phyloP scores from a whole-genome alignment of 2,888 invertebrate genomes.

The Ramazzottius varieornatus region DNA sequence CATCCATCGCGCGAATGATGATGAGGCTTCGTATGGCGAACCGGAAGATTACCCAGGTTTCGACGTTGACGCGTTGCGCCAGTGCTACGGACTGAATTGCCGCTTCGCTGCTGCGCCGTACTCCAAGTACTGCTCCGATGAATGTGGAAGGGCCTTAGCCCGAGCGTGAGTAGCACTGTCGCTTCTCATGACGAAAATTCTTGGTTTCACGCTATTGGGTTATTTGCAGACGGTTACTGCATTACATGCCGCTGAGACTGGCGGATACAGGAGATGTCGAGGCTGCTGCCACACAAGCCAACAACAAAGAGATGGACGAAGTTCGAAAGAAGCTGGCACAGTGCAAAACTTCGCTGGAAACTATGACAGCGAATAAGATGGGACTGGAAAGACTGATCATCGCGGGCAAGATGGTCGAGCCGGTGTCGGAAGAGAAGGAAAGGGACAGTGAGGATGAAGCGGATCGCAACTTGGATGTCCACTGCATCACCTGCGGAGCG shows the following conservation, averaged over 20 bases:
- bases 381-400: neutral
- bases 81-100: constrained; percentile 79
- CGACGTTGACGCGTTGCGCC: constrained; percentile 24
- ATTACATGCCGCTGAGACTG: neutral
- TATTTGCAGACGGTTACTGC: neutral
- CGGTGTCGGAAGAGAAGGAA: constrained; percentile 5
- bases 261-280: neutral
- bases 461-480: constrained; percentile 26
- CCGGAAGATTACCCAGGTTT: neutral
- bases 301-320: neutral
- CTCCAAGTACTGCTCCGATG: constrained; percentile 77
- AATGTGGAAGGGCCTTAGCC: constrained; percentile 67
- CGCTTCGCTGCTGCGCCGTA: constrained; percentile 42
- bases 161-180: constrained; percentile 45
- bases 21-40: no score
- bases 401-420: constrained; percentile 2
- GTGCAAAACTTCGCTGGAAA: neutral
- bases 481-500: constrained; percentile 87
- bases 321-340: neutral
- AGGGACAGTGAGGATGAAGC: constrained; percentile 6
- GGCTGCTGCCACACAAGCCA: neutral
- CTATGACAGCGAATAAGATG: neutral
- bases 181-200: no score
- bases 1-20: no score
- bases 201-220: no score